These are phyloP conservation scores for Hecatera dysodea DNA, from an alignment of 2,888 invertebrate species.

Conservation along the genomic window DNA sequence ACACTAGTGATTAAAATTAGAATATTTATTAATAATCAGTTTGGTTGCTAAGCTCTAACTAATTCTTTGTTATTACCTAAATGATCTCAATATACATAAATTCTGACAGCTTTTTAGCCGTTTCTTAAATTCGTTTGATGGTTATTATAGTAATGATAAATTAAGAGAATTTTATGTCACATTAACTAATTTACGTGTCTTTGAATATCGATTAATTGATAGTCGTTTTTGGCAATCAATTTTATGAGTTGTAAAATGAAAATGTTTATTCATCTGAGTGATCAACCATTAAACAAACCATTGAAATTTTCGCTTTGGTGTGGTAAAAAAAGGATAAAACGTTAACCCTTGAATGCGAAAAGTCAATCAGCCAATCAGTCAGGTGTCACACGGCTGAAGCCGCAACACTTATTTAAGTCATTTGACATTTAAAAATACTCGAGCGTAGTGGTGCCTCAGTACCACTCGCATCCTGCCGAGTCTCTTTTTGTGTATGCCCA, in stretches of 20 bases:
- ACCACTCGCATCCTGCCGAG: constrained; percentile 75
- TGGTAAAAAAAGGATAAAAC: constrained; percentile 15
- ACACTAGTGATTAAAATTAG: constrained; percentile 65
- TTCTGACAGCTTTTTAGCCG: constrained; percentile 48
- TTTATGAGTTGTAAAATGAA: constrained; percentile 42
- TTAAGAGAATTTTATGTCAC: constrained; percentile 55
- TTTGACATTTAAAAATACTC: constrained; percentile 76
- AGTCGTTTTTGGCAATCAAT: constrained; percentile 43
- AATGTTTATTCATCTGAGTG: constrained; percentile 47
- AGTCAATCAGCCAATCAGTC: constrained; percentile 66
- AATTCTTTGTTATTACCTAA: constrained; percentile 57
- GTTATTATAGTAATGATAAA: constrained; percentile 60
- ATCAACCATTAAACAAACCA: constrained; percentile 24
- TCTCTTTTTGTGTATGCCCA: constrained; percentile 81
- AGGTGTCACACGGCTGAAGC: constrained; percentile 44
- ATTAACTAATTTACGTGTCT: constrained; percentile 58
- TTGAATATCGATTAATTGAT: constrained; percentile 52
- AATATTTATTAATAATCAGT: constrained; percentile 65
- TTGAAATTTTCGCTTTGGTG: constrained; percentile 22
- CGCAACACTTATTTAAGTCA: constrained; percentile 62
- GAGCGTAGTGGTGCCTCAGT: constrained; percentile 71
- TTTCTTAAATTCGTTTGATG: constrained; percentile 59
- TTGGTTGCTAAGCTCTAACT: constrained; percentile 63
- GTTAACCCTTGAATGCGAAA: constrained; percentile 57
- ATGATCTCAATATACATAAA: constrained; percentile 61